These are phyloP conservation scores for Drosophila miranda DNA, from an alignment of 1,140 invertebrate genomes.

Conservation along the genomic window DNA sequence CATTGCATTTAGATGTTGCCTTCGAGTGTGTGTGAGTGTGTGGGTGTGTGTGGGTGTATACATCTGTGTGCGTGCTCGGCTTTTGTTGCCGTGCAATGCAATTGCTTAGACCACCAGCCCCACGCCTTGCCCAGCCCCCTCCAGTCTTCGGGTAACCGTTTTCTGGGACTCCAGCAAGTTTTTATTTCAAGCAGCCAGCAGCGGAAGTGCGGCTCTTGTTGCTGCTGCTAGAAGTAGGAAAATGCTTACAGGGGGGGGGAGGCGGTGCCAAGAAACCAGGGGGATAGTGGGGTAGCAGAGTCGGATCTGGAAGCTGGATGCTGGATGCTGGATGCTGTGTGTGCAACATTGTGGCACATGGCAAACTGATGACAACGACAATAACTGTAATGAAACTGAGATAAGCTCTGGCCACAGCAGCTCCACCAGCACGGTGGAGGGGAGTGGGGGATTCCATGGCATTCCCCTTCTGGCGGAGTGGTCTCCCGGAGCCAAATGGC, in stretches of 20 bases:
- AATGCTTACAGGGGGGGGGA: conserved; percentile 9
- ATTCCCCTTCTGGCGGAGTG: not conserved
- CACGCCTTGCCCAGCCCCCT: not conserved
- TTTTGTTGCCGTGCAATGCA: conserved; percentile 70
- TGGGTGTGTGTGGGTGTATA: conserved; percentile 7
- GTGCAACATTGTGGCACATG: conserved; percentile 71
- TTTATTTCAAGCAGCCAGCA: conserved; percentile 72
- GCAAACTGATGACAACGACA: conserved; percentile 73
- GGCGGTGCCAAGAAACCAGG: not conserved
- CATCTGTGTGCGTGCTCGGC: conserved; percentile 45
- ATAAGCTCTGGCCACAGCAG: conserved; percentile 53
- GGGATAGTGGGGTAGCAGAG: not conserved
- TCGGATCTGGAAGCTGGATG: conserved; percentile 30
- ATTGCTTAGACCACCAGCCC: conserved; percentile 36
- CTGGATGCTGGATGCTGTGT: conserved; percentile 46
- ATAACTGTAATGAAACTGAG: conserved; percentile 75
- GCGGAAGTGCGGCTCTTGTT: conserved; percentile 66
- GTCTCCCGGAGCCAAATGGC: conserved; percentile 53
- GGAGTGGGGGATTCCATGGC: not conserved
- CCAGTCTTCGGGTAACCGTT: not conserved
- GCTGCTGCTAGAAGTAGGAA: conserved; percentile 41
- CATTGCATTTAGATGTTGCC: conserved; percentile 71
- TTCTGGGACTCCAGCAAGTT: conserved; percentile 62
- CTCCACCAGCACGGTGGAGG: conserved; percentile 1
- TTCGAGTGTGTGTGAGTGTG: conserved; percentile 22